These are phyloP conservation scores for Peucedramus taeniatus DNA, from an alignment of 2,113 vertebrate genomes.

Conservation along the genomic window DNA sequence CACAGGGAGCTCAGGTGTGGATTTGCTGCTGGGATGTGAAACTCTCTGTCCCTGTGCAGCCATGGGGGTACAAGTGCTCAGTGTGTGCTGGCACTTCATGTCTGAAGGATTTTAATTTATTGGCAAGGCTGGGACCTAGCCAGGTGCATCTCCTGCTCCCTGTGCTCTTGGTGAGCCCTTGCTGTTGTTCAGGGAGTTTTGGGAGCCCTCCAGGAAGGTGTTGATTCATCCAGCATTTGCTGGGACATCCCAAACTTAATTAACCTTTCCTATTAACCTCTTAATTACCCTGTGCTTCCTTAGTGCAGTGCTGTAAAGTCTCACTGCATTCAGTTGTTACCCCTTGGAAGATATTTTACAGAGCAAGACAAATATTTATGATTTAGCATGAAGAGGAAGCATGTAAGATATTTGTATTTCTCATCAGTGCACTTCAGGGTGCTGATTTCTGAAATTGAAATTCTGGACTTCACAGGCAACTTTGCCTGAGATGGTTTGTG, in stretches of 20 bases:
- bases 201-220: background rate
- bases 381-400: background rate
- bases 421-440: conserved; percentile 24
- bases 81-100: background rate
- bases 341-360: background rate
- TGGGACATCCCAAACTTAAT: background rate
- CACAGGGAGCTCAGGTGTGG: background rate
- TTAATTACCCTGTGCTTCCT: background rate
- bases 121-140: background rate
- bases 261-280: background rate
- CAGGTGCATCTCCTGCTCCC: background rate
- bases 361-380: background rate
- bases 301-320: background rate
- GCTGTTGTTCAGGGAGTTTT: background rate
- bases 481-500: conserved; percentile 46
- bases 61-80: accelerated
- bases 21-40: background rate
- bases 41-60: background rate
- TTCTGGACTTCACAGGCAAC: conserved; percentile 40
- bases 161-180: background rate
- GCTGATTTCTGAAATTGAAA: conserved; percentile 1
- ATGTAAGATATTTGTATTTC: background rate
- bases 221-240: background rate
- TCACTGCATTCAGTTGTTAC: background rate
- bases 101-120: background rate